Evolutionary conservation across 1,140 invertebrate species (phyloP).

Genomic region (Drosophila truncata): DNA sequence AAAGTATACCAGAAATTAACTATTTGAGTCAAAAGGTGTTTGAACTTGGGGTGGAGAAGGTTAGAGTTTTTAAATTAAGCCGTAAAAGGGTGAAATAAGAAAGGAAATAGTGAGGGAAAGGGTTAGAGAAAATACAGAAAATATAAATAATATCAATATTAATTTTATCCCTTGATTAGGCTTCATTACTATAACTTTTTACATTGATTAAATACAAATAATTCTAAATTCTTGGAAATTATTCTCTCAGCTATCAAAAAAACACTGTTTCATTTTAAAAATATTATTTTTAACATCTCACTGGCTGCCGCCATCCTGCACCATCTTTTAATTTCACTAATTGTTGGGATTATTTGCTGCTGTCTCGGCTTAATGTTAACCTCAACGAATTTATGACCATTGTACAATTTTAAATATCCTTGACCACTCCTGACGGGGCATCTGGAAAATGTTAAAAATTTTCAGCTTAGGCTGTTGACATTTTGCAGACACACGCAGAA

Average conservation of each 20-base stretch:
- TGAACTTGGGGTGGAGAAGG: slow-evolving; percentile 1
- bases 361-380: slow-evolving; percentile 49
- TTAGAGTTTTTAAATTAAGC: neutral
- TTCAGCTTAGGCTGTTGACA: slow-evolving; percentile 50
- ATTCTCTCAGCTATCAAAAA: no score
- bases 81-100: no score
- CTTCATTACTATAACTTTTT: neutral
- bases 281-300: neutral
- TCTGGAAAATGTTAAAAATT: slow-evolving; percentile 60
- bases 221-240: no score
- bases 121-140: neutral
- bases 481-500: slow-evolving; percentile 64
- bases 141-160: neutral
- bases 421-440: slow-evolving; percentile 43
- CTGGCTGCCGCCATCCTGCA: slow-evolving; percentile 9
- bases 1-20: slow-evolving; percentile 18
- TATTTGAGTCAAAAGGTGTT: slow-evolving; percentile 10
- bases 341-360: slow-evolving; percentile 69
- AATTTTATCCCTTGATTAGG: neutral
- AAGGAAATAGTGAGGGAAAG: no score
- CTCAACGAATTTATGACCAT: slow-evolving; percentile 68
- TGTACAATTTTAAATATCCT: slow-evolving; percentile 48
- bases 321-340: slow-evolving; percentile 69
- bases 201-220: neutral
- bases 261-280: neutral